phyloP scores from a whole-genome alignment of 1,140 invertebrate genomes.

The Cephus cinctus region DNA sequence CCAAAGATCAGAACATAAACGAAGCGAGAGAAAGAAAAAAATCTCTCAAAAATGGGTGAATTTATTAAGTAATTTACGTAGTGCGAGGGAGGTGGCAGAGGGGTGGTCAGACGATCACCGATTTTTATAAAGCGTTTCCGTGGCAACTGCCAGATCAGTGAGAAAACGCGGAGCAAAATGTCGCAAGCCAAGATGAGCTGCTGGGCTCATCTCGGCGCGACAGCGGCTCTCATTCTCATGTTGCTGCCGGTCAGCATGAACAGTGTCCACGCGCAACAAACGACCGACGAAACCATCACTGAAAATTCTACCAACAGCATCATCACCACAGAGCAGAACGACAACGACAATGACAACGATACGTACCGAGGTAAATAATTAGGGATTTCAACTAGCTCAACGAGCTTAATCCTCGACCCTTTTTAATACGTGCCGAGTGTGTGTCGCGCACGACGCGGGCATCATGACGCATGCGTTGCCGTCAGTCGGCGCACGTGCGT shows the following conservation, averaged over 20 bases:
- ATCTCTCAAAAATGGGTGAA: no score
- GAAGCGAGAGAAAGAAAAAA: no score
- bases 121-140: no score
- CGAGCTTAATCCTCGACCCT: constrained; percentile 18
- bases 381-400: constrained; percentile 23
- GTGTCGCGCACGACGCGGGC: no score
- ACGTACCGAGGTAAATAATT: constrained; percentile 38
- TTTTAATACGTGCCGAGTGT: no score
- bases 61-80: no score
- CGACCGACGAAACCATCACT: constrained; percentile 17
- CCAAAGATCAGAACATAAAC: no score
- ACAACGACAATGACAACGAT: constrained; percentile 38
- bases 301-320: constrained; percentile 21
- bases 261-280: constrained; percentile 9
- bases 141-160: no score
- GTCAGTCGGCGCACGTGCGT: constrained; percentile 11
- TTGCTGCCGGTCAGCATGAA: constrained; percentile 21
- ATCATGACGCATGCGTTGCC: constrained; percentile 12
- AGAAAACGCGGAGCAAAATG: constrained; percentile 43
- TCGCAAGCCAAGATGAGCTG: constrained; percentile 37
- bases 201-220: constrained; percentile 29
- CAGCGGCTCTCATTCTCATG: constrained; percentile 33
- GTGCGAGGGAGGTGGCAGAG: no score
- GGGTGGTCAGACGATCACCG: no score
- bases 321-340: constrained; percentile 24